Evolutionary conservation across 2,888 invertebrate species (phyloP), one percentile per base, ranked within the genome.

Genomic region (Meiosimyza platycephala): DNA sequence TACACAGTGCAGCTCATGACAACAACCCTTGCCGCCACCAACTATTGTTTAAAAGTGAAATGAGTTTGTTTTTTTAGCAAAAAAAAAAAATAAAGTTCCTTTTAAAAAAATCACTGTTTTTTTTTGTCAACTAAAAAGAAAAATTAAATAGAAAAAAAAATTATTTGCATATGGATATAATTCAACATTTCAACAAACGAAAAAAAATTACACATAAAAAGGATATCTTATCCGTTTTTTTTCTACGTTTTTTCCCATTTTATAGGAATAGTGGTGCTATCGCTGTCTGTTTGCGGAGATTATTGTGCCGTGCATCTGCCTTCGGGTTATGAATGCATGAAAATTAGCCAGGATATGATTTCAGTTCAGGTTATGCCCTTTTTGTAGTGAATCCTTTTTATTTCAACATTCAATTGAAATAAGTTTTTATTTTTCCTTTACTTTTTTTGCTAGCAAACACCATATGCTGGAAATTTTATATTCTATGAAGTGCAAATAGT

Each of bases 261-360:
- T 51, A 59, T 68, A 51, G 71, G 70, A 67, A 65, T 51, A 51
- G 62, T 40, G 48, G 66, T 81, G 78, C 78, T 80, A 79, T 80
- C 75, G 80, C 77, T 82, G 80, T 80, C 82, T 85, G 80, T 83
- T 85, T 83, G 80, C 82, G 80, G 79, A 85, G 84, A 85, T 84
- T 85, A 84, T 82, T 84, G 80, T 81, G 80, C 78, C 80, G 79
- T 82, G 83, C 84, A 84, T 84, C 84, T 84, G 84, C 81, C 81
- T 77, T 78, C 71, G 76, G 79, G 74, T 76, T 74, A 70, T 76
- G 64, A 63, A 57, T 69, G 79, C 79, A 74, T 79, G 71, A 60
- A 84, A 84, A 85, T 85, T 84, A 85, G 85, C 83, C 79, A 78
- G 80, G 80, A 83, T 84, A 82, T 78, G 81, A 85, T 84, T 84